Evolutionary conservation across 2,888 invertebrate species (phyloP), one percentile per base, ranked within the genome.

Genomic region (Exocentrus adspersus): DNA sequence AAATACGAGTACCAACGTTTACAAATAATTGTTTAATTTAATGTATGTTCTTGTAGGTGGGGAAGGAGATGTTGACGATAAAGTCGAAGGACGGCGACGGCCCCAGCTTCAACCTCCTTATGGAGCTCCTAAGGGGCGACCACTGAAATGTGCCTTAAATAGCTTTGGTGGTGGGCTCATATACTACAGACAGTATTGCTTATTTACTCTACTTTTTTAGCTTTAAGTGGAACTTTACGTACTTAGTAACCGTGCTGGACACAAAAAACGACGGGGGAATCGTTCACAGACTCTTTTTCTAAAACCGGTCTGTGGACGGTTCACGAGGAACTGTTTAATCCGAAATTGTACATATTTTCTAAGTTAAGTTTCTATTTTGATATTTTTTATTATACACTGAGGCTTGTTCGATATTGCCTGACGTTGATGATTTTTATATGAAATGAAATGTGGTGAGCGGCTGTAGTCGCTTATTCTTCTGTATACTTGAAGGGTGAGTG

Each of bases 81-180:
- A 93, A 93, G 83, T 90, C 91, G 72, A 93, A 94, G 82, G 94
- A 96, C 72, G 94, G 94, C 65, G 94, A 95, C 78, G 92, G 93
- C 61, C 91, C 92, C 64, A 92, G 93, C 79, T 97, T 97, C 86
- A 97, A 97, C 83, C 87, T 98, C 76, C 88, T 98, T 72, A 95
- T 97, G 93, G 98, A 98, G 86, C 87, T 98, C 64, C 86, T 98
- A 69, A 88, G 96, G 78, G 97, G 97, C 77, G 95, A 96, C 86
- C 95, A 95, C 85, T 95, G 76, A 75, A 77, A 67, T 65, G 79
- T 79, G 79, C 79, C 78, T 79, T 79, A 80, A 37, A 78, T 77
- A 78, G 79, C 79, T 78, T 79, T 76, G 81, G 81, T 81, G 81
- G 80, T 77, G 81, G 81, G 80, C 75, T 72, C 77, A 76, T 78